Evolutionary conservation across 2,888 invertebrate genomes (phyloP).

Genomic region (Lissocephala sabroskyi): DNA sequence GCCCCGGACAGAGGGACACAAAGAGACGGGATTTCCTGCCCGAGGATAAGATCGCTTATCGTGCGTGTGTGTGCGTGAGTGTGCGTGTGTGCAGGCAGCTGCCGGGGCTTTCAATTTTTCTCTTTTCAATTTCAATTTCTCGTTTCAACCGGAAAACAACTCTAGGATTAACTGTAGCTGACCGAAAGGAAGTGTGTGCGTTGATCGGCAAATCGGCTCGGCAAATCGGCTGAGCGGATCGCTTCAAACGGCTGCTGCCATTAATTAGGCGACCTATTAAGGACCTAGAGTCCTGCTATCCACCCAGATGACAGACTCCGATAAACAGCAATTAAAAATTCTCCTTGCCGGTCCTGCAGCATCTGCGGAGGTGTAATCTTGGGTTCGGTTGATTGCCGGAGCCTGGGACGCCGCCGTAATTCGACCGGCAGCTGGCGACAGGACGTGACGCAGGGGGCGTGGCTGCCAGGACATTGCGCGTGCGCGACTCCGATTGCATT

Average conservation of each 20-base stretch:
- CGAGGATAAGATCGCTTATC: slow-evolving; percentile 45
- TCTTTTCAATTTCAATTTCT: neutral
- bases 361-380: slow-evolving; percentile 31
- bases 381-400: too few species aligned
- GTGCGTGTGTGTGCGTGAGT: slow-evolving; percentile 2
- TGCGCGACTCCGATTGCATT: slow-evolving; percentile 21
- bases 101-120: neutral
- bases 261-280: slow-evolving; percentile 43
- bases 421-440: slow-evolving; percentile 9
- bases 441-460: too few species aligned
- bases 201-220: neutral
- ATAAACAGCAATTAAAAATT: slow-evolving; percentile 49
- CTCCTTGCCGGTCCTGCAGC: neutral
- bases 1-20: neutral
- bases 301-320: slow-evolving; percentile 34
- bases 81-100: slow-evolving; percentile 21
- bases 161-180: slow-evolving; percentile 35
- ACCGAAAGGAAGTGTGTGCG: slow-evolving; percentile 2
- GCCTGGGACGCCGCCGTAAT: slow-evolving; percentile 38
- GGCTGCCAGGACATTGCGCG: slow-evolving; percentile 21
- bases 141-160: slow-evolving; percentile 1
- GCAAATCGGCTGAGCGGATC: slow-evolving; percentile 8
- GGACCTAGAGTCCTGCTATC: slow-evolving; percentile 44
- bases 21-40: slow-evolving; percentile 36
- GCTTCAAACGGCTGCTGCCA: slow-evolving; percentile 21